Evolutionary conservation across 2,888 invertebrate genomes (phyloP).

Genomic region (Erannis defoliaria): DNA sequence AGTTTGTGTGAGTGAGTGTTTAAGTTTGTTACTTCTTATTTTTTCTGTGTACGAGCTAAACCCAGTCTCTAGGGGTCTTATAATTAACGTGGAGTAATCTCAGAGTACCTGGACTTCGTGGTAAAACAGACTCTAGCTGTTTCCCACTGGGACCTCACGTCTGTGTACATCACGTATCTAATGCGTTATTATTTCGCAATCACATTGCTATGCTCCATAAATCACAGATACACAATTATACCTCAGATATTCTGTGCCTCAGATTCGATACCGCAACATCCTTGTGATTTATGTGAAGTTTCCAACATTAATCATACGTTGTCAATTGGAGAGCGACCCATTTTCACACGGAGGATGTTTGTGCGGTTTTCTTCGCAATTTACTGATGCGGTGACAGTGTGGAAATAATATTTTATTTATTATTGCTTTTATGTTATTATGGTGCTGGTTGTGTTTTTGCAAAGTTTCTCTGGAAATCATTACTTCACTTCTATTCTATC

Average conservation of each 20-base stretch:
- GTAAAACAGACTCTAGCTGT: neutral
- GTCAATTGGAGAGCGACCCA: slow-evolving; percentile 77
- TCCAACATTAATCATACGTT: slow-evolving; percentile 72
- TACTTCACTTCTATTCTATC: too few species aligned
- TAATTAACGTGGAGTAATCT: too few species aligned
- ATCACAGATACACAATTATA: slow-evolving; percentile 50
- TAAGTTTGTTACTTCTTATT: too few species aligned
- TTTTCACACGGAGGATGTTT: slow-evolving; percentile 65
- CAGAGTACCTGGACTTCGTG: neutral
- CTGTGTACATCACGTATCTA: slow-evolving; percentile 6
- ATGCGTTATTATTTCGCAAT: slow-evolving; percentile 24
- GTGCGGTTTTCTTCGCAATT: slow-evolving; percentile 66
- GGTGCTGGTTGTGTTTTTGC: neutral
- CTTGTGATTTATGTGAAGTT: slow-evolving; percentile 70
- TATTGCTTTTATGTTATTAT: slow-evolving; percentile 31
- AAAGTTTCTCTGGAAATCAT: neutral
- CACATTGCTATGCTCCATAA: slow-evolving; percentile 43
- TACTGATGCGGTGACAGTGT: slow-evolving; percentile 57
- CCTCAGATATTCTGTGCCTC: slow-evolving; percentile 43
- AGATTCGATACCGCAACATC: slow-evolving; percentile 65
- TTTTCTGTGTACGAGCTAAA: too few species aligned
- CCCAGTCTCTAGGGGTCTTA: too few species aligned
- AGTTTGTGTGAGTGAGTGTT: too few species aligned
- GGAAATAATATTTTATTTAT: slow-evolving; percentile 47
- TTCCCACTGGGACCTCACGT: neutral